Base-by-base conservation (phyloP, 2,888 invertebrate species). In the Himalopsyche japonica region DNA sequence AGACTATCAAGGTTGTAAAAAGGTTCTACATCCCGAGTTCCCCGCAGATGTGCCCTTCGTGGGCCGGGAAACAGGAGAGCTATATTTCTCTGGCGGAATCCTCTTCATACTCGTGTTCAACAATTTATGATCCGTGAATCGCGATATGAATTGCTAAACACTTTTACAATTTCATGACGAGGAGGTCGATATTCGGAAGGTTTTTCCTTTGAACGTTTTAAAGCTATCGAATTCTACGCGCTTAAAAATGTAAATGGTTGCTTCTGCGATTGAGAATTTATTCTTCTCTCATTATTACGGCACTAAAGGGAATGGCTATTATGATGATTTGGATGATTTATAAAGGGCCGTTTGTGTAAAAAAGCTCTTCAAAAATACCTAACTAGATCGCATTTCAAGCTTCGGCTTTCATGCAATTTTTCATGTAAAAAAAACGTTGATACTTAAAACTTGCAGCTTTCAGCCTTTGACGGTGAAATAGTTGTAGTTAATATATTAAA, bases 101-200 rank as follows among this genome's bases (percentile, higher is more conserved):
- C 20, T 57, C 57, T 57, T 57, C 57, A 57, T 57, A 57, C 57
- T 57, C 57, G 57, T 57, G 80, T 76, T 80, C 80, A 80, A 80
- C 80, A 80, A 84, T 84, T 84, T 84, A 84, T 84, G 84, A 76
- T 57, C 84, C 81, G 84, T 80, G 84, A 84, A 80, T 84, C 84
- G 80, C 76, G 84, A 84, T 84, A 80, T 84, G 84, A 84, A 84
- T 84, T 84, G 43, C 84, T 84, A 84, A 84, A 80, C 80, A 84
- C 80, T 84, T 84, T 80, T 80, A 84, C 84, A 84, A 84, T 84
- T 84, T 80, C 80, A 80, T 79, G 79, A 80, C 79, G 79, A 70
- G 70, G 83, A 48, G 79, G 83, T 57, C 57, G 57, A 57, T 57
- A 57, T 20, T 57, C 4, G 20, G 57, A 57, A 82, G 57, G 57